These are phyloP conservation scores for Macrotrachela quadricornifera DNA, from an alignment of 1,140 invertebrate species.

Conservation along the genomic window DNA sequence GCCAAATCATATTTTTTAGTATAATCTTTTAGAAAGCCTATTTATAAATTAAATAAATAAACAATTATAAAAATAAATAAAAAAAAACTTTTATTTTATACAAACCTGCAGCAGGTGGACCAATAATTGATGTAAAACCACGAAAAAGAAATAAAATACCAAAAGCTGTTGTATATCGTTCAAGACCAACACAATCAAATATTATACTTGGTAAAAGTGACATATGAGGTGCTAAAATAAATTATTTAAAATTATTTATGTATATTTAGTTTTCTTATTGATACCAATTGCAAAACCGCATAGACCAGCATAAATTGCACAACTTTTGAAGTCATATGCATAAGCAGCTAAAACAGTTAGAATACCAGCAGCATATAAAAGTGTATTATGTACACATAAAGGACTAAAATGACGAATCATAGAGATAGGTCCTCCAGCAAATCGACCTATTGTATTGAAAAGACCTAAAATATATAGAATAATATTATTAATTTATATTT, in stretches of 20 bases:
- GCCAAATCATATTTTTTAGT: constrained; percentile 58
- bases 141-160: constrained; percentile 74
- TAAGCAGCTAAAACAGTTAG: too few species aligned
- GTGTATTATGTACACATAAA: too few species aligned
- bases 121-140: constrained; percentile 62
- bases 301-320: too few species aligned
- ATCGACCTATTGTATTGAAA: too few species aligned
- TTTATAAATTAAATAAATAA: constrained; percentile 25
- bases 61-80: too few species aligned
- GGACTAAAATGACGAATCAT: too few species aligned
- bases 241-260: not conserved
- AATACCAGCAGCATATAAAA: too few species aligned
- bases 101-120: constrained; percentile 36
- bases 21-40: constrained; percentile 60
- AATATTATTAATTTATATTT: too few species aligned
- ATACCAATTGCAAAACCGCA: constrained; percentile 1
- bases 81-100: constrained; percentile 8
- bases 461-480: too few species aligned
- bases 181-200: constrained; percentile 68
- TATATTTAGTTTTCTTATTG: not conserved
- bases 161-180: constrained; percentile 76
- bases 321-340: too few species aligned
- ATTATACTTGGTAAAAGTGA: constrained; percentile 82
- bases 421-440: too few species aligned
- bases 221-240: constrained; percentile 61